Conservation (phyloP, 1,140 invertebrate species). For the Drosophila saltans region DNA sequence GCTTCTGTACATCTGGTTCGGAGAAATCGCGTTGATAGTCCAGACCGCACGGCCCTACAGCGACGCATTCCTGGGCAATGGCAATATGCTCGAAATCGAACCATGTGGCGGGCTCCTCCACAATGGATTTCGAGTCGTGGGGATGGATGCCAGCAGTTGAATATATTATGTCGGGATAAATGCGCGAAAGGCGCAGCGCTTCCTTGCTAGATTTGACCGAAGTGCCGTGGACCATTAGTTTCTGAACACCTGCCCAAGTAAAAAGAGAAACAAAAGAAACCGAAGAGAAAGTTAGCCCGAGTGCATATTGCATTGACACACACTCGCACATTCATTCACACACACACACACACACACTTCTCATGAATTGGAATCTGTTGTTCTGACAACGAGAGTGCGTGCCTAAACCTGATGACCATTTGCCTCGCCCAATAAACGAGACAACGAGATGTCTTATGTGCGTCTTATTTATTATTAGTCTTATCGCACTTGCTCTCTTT, state of each 20-base stretch:
- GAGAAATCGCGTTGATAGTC: constrained; percentile 98
- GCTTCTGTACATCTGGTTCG: constrained; percentile 92
- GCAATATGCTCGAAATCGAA: constrained; percentile 89
- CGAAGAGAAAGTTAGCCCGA: constrained; percentile 47
- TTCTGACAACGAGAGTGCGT: constrained; percentile 12
- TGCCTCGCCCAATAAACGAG: constrained; percentile 56
- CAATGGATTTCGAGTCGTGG: constrained; percentile 97
- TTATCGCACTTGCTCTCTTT: constrained; percentile 37
- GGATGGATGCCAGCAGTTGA: constrained; percentile 98
- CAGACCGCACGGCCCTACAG: constrained; percentile 96
- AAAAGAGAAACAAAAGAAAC: constrained; percentile 13
- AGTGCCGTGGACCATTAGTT: constrained; percentile 96
- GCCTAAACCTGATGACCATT: constrained; percentile 27
- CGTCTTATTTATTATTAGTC: constrained; percentile 47
- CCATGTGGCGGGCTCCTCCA: constrained; percentile 89
- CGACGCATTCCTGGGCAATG: constrained; percentile 94
- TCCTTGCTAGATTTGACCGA: constrained; percentile 95
- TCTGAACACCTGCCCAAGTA: constrained; percentile 90
- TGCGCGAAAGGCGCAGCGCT: constrained; percentile 92
- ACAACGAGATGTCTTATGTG: constrained; percentile 32
- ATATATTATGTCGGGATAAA: constrained; percentile 95
- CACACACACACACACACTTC: constrained; percentile 13
- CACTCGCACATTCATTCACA: constrained; percentile 17
- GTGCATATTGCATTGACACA: constrained; percentile 38
- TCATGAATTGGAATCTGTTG: constrained; percentile 40